Evolutionary conservation across 2,888 invertebrate genomes (phyloP), one percentile per base, ranked within the genome.

Genomic region (Byasa hedistus): DNA sequence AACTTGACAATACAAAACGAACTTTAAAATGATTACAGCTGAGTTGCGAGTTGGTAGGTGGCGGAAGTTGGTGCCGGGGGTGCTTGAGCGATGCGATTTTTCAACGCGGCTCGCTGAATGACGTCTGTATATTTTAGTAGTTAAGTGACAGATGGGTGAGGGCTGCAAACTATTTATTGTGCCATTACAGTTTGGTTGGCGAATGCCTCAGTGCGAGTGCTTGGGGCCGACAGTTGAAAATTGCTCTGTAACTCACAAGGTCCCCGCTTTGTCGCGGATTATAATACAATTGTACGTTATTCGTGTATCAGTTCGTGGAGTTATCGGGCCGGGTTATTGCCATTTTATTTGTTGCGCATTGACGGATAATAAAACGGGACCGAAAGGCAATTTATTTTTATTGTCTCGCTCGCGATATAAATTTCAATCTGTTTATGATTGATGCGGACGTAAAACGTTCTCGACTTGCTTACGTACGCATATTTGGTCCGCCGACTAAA

Each of bases 61-160:
- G 54, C 57, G 22, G 4, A 44, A 44, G 64, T 56, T 58, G 69
- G 69, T 71, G 75, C 75, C 83, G 87, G 89, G 90, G 91, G 87
- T 87, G 82, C 82, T 73, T 77, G 76, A 81, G 77, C 82, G 76
- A 73, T 71, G 82, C 88, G 87, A 91, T 91, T 91, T 90, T 90
- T 90, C 91, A 89, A 82, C 78, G 87, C 75, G 82, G 78, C 79
- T 76, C 80, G 79, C 77, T 82, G 86, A 88, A 86, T 90, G 90
- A 90, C 88, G 86, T 86, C 88, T 89, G 91, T 91, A 89, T 91
- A 91, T 89, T 90, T 89, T 91, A 87, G 86, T 90, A 87, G 88
- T 89, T 86, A 89, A 88, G 86, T 90, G 91, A 91, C 91, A 91
- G 91, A 91, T 91, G 91, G 84, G 86, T 81, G 77, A 83, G 87